Evolutionary conservation across 92 coral and sea anemone genomes (phyloP), one percentile per base, ranked within the genome.

Genomic region (Epizoanthus ramosus): DNA sequence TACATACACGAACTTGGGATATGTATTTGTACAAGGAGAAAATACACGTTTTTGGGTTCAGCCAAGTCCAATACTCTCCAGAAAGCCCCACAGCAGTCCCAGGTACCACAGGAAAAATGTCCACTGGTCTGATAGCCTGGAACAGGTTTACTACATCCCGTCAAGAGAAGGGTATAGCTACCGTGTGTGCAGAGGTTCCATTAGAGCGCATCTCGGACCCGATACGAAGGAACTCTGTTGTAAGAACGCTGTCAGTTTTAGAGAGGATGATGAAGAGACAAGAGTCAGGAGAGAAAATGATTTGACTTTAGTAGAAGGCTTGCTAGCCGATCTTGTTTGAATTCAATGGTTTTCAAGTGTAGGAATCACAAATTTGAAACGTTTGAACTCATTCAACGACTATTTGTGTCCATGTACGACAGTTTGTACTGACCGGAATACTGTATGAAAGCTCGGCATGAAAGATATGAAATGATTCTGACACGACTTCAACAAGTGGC

Each of bases 121-220:
- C 23, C 81, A 76, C 57, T 76, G 81, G 81, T 64, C 81, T 0
- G 81, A 76, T 9, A 76, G 69, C 16, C 45, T 76, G 4, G 81
- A 76, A 10, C 18, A 76, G 9, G 39, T 76, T 35, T 76, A 70
- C 3, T 76, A 76, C 15, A 76, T 76, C 43, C 81, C 81, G 10
- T 76, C 81, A 59, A 76, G 81, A 60, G 6, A 43, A 9, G 50
- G 50, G 12, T 1, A 43, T 43, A 43, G 50, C 50, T 43, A 43
- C 50, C 50, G 10, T 43, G 8, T 1, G 10, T 43, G 10, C 8
- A 43, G 50, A 4, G 50, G 50, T 10, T 10, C 47, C 50, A 1
- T 6, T 43, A 43, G 50, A 43, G 9, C 50, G 50, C 50, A 43
- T 43, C 50, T 43, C 50, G 50, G 50, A 8, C 12, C 50, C 50